Percentiles rank a stretch among this genome's conserved stretches.
Conservation (phyloP, 2,113 vertebrate genomes). For the Mobula birostris region DNA sequence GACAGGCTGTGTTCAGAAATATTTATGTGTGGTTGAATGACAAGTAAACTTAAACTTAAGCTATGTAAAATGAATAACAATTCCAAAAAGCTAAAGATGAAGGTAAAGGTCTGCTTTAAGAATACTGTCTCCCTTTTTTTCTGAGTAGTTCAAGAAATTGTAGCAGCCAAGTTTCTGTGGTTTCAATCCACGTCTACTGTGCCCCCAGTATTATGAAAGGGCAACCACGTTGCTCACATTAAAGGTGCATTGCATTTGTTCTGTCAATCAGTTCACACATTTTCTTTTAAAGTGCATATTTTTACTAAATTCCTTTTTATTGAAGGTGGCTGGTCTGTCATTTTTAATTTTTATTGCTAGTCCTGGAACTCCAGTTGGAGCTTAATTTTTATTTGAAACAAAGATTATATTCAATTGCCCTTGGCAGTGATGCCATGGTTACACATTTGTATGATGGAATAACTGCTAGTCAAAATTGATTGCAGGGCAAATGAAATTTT, state of each 20-base stretch:
- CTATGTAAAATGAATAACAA: background rate
- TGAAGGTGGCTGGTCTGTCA: constrained; percentile 56
- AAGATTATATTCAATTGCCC: constrained; percentile 60
- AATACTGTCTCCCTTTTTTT: background rate
- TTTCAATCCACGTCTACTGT: background rate
- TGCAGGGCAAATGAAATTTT: constrained; percentile 24
- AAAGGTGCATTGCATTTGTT: background rate
- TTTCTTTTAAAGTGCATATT: constrained; percentile 6
- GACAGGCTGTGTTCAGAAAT: no score
- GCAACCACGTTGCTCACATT: background rate
- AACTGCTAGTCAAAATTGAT: constrained; percentile 29
- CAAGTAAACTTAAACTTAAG: no score
- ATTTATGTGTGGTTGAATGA: no score
- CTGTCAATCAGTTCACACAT: constrained; percentile 2
- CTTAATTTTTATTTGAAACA: constrained; percentile 64
- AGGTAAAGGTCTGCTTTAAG: background rate
- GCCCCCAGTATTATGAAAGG: background rate
- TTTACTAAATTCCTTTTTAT: constrained; percentile 6
- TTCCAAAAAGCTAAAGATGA: background rate
- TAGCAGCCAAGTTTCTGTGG: background rate
- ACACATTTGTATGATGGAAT: constrained; percentile 49
- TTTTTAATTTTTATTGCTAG: constrained; percentile 63
- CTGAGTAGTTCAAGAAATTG: background rate
- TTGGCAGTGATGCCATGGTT: constrained; percentile 60
- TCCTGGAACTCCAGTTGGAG: constrained; percentile 49